Percentiles rank a stretch among this genome's conserved stretches.
phyloP scores from a whole-genome alignment of 2,888 invertebrate species.

The Arrhopalites spinosus region DNA sequence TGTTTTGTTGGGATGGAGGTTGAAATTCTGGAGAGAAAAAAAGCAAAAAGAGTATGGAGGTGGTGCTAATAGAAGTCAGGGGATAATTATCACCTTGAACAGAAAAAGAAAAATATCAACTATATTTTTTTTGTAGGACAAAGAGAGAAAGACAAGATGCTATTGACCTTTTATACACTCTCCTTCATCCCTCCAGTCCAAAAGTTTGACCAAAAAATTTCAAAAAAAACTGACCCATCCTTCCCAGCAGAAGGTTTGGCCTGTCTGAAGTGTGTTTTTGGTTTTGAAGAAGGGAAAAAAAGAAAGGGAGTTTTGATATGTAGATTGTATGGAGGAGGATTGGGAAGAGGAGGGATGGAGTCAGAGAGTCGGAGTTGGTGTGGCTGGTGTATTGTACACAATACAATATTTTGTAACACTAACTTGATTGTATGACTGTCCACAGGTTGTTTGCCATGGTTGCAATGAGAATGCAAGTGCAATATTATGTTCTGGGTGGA shows the following conservation, averaged over 20 bases:
- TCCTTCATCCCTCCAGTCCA: background rate
- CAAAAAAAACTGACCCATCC: constrained; percentile 24
- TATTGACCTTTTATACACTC: constrained; percentile 16
- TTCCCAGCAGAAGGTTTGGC: background rate
- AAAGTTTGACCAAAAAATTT: constrained; percentile 22
- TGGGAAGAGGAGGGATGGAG: too few species aligned
- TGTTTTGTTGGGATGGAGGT: background rate
- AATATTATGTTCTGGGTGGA: background rate
- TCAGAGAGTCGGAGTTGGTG: too few species aligned
- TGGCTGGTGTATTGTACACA: too few species aligned
- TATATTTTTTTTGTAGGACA: background rate
- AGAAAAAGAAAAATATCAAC: constrained; percentile 23
- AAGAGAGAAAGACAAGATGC: background rate
- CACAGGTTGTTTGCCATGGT: too few species aligned
- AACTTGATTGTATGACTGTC: too few species aligned
- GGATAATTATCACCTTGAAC: constrained; percentile 35
- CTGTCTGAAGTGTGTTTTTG: too few species aligned
- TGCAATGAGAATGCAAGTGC: background rate
- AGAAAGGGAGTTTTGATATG: too few species aligned
- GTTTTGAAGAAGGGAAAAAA: too few species aligned
- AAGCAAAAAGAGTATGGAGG: constrained; percentile 4
- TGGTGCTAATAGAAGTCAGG: constrained; percentile 33
- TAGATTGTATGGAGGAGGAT: too few species aligned
- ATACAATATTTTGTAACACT: too few species aligned
- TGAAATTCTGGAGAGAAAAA: background rate